Percentiles rank a stretch among this genome's conserved stretches.
These are phyloP conservation scores for Anguilla obscura DNA, from an alignment of 2,797 vertebrate genomes.

Conservation along the genomic window DNA sequence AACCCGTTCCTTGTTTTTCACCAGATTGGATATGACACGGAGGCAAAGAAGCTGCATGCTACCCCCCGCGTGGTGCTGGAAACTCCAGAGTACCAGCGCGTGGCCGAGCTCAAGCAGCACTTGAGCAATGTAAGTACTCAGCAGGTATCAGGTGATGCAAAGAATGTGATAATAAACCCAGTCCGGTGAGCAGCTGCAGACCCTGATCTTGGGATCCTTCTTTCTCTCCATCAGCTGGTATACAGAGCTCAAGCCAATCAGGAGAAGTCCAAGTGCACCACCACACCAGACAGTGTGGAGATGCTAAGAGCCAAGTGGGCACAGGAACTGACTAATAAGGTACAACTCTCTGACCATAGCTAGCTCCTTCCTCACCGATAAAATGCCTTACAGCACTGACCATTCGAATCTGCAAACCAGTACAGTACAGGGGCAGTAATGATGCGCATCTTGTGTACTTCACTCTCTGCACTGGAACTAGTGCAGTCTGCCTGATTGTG, in stretches of 20 bases:
- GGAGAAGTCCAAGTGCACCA: constrained; percentile 82
- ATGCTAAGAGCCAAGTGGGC: constrained; percentile 87
- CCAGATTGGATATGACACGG: constrained; percentile 80
- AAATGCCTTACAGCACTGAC: neutral
- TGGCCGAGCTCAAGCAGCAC: constrained; percentile 91
- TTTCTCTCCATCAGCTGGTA: constrained; percentile 74
- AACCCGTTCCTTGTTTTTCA: neutral
- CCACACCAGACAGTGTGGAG: constrained; percentile 80
- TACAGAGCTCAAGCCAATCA: constrained; percentile 87
- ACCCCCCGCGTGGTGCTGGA: constrained; percentile 87
- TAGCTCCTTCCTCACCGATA: neutral
- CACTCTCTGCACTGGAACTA: neutral
- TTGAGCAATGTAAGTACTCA: constrained; percentile 83
- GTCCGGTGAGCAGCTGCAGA: neutral
- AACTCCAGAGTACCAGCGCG: constrained; percentile 89
- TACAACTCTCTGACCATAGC: constrained; percentile 41
- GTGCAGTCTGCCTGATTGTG: neutral
- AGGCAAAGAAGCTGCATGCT: constrained; percentile 88
- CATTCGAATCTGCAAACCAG: neutral
- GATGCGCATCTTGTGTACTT: neutral
- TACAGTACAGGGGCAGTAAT: neutral
- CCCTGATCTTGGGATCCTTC: constrained; percentile 12
- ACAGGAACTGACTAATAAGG: constrained; percentile 90
- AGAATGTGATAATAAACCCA: neutral
- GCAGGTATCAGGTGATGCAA: neutral